Percentiles rank a stretch among this genome's conserved stretches.
Conservation (phyloP, 53 echinoderm and acorn worm species). For the Paracentrotus lividus region DNA sequence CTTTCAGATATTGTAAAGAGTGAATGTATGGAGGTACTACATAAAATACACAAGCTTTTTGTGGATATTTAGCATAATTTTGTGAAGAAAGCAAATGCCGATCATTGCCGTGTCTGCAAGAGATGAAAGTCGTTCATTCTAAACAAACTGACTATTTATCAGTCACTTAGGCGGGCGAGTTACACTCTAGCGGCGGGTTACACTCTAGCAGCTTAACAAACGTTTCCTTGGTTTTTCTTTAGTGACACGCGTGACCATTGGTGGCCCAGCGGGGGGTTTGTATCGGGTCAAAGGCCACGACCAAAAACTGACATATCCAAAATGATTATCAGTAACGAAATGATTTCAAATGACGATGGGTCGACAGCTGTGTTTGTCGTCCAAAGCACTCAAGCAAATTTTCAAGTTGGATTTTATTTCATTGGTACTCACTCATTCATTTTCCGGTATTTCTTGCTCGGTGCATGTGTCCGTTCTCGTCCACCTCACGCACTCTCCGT, state of each 20-base stretch:
- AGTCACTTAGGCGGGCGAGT: no score
- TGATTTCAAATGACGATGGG: neutral
- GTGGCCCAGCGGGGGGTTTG: neutral
- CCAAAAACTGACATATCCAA: neutral
- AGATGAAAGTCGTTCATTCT: no score
- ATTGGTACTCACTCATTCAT: slow-evolving; percentile 1
- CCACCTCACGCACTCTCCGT: neutral
- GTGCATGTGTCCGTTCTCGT: neutral
- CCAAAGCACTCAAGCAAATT: neutral
- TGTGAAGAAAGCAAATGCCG: no score
- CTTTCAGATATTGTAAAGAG: no score
- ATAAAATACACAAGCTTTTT: no score
- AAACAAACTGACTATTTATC: no score
- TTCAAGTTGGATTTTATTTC: neutral
- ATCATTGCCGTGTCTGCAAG: no score
- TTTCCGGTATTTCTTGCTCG: neutral
- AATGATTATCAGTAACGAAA: slow-evolving; percentile 35
- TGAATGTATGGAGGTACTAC: no score
- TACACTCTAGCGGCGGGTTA: no score
- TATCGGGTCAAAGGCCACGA: neutral
- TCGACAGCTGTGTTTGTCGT: slow-evolving; percentile 28
- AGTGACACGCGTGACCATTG: slow-evolving; percentile 17
- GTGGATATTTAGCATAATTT: no score
- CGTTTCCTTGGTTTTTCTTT: neutral
- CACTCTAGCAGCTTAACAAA: no score